Evolutionary conservation across 2,888 invertebrate species (phyloP).

Genomic region (Neoitamus cyanurus): DNA sequence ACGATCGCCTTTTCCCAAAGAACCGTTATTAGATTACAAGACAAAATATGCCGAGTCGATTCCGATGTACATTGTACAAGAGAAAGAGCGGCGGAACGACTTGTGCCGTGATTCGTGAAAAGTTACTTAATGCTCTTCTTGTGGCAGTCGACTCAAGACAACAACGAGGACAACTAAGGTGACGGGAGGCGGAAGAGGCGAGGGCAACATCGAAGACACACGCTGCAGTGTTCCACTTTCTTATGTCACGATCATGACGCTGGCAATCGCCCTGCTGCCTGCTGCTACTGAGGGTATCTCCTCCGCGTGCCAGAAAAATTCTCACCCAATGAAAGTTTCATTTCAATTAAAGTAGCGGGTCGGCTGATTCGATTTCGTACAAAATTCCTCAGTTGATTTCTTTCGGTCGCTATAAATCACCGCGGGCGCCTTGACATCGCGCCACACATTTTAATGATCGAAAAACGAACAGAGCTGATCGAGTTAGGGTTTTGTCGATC

Average conservation of each 20-base stretch:
- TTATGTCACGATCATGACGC: slow-evolving; percentile 12
- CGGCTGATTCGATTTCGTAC: slow-evolving; percentile 11
- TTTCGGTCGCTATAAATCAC: slow-evolving; percentile 15
- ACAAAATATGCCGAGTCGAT: neutral
- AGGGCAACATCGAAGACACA: neutral
- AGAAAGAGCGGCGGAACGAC: neutral
- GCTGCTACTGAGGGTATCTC: neutral
- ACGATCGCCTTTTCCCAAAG: neutral
- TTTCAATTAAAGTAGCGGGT: slow-evolving; percentile 14
- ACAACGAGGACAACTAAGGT: neutral
- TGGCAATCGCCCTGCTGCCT: neutral
- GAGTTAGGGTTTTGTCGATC: neutral
- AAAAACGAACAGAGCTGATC: neutral
- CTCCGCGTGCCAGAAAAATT: slow-evolving; percentile 17
- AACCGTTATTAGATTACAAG: slow-evolving; percentile 19
- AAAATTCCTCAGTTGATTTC: neutral
- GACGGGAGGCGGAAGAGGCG: neutral
- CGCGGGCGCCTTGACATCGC: neutral
- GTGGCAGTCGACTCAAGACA: neutral
- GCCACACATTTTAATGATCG: slow-evolving; percentile 13
- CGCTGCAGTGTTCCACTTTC: slow-evolving; percentile 9
- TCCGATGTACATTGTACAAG: neutral
- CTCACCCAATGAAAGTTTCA: neutral
- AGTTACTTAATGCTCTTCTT: slow-evolving; percentile 18
- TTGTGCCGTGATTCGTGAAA: slow-evolving; percentile 20